phyloP scores from a whole-genome alignment of 2,113 vertebrate genomes.

The Eonycteris spelaea region DNA sequence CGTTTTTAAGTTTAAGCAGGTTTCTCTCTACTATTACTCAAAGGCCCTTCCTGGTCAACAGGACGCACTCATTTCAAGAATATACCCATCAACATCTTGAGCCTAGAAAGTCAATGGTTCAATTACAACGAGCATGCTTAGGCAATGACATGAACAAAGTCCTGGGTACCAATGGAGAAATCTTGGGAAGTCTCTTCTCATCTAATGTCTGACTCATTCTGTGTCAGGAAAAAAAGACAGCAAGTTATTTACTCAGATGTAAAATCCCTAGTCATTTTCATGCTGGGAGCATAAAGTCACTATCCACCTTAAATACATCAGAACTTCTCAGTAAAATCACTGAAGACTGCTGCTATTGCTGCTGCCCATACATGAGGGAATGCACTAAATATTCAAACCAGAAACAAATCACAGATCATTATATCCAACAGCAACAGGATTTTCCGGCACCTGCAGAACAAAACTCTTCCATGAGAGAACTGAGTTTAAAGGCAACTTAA shows the following conservation, averaged over 20 bases:
- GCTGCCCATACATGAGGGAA: not conserved
- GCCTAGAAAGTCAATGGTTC: not conserved
- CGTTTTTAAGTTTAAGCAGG: slow-evolving; percentile 3
- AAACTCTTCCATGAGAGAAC: slow-evolving; percentile 20
- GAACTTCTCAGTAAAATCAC: not conserved
- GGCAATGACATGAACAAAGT: slow-evolving; percentile 5
- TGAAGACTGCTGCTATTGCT: not conserved
- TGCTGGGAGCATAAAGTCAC: not conserved
- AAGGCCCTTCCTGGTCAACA: slow-evolving; percentile 32
- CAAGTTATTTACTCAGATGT: slow-evolving; percentile 30
- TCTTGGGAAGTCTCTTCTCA: slow-evolving; percentile 1
- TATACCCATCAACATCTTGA: slow-evolving; percentile 16
- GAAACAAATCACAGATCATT: slow-evolving; percentile 40
- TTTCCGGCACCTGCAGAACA: slow-evolving; percentile 4
- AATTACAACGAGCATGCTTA: not conserved
- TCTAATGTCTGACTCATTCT: slow-evolving; percentile 35
- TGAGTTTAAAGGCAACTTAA: slow-evolving; percentile 15
- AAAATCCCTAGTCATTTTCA: slow-evolving; percentile 47
- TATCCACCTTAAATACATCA: not conserved
- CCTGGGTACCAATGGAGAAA: not conserved
- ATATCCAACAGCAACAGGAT: not conserved
- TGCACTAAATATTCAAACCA: slow-evolving; percentile 4
- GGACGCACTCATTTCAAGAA: not conserved
- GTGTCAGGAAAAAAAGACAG: not conserved
- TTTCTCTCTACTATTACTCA: slow-evolving; percentile 26